These are phyloP conservation scores for Candidula unifasciata DNA, from an alignment of 2,888 invertebrate genomes.

Conservation along the genomic window DNA sequence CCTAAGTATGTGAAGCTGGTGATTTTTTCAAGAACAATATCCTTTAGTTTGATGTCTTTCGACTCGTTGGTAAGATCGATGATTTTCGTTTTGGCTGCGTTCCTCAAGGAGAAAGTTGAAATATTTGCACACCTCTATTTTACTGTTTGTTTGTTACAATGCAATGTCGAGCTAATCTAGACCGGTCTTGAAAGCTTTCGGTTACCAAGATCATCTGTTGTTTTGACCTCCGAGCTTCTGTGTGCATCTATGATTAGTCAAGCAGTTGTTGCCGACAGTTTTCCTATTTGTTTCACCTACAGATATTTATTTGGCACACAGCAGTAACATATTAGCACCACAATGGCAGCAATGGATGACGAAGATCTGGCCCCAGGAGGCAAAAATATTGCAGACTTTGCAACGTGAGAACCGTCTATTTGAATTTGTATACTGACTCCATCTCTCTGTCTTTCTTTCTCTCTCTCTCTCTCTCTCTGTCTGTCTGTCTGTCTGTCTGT, in stretches of 20 bases:
- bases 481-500: neutral
- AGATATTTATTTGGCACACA: too few relatives aligned
- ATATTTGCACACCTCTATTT: too few relatives aligned
- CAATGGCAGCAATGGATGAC: conserved; percentile 40
- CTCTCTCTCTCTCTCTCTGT: neutral
- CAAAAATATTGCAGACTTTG: conserved; percentile 45
- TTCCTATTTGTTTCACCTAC: neutral
- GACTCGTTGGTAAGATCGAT: too few relatives aligned
- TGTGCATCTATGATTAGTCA: neutral
- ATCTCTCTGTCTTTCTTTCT: neutral
- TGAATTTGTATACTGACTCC: neutral
- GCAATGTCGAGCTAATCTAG: too few relatives aligned
- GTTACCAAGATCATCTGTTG: neutral
- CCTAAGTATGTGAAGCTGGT: too few relatives aligned
- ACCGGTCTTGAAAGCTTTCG: neutral
- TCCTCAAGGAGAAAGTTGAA: too few relatives aligned
- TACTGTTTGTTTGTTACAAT: too few relatives aligned
- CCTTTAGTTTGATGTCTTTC: too few relatives aligned
- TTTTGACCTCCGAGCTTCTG: neutral
- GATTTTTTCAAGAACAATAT: too few relatives aligned
- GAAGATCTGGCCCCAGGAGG: conserved; percentile 50
- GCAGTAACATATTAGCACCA: neutral
- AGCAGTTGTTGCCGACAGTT: neutral
- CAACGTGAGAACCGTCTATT: conserved; percentile 15
- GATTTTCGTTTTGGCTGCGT: too few relatives aligned